Conservation (phyloP, 1,140 invertebrate species). For the Drosophila ercepeae region DNA sequence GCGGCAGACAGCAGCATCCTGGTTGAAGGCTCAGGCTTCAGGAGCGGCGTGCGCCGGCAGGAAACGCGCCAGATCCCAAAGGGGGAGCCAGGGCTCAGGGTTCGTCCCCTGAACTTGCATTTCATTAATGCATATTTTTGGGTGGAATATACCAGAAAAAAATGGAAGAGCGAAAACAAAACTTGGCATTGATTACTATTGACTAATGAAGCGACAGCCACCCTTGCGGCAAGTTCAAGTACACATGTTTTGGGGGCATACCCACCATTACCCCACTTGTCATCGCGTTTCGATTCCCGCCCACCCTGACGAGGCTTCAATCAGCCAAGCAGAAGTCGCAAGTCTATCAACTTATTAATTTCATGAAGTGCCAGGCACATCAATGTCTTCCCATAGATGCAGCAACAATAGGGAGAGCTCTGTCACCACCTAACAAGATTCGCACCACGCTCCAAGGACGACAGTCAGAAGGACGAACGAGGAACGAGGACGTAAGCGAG, state of each 20-base stretch:
- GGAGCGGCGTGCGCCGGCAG: slow-evolving; percentile 41
- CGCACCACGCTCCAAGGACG: slow-evolving; percentile 34
- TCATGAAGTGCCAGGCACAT: slow-evolving; percentile 79
- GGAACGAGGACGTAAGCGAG: slow-evolving; percentile 40
- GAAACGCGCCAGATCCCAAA: slow-evolving; percentile 42
- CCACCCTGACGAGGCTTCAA: slow-evolving; percentile 3
- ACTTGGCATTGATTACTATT: slow-evolving; percentile 44
- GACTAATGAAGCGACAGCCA: slow-evolving; percentile 37
- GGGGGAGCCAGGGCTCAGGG: slow-evolving; percentile 23
- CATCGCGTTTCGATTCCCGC: neutral
- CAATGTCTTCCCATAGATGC: slow-evolving; percentile 72
- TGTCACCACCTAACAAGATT: slow-evolving; percentile 34
- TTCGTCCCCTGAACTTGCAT: slow-evolving; percentile 23
- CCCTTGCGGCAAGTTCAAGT: slow-evolving; percentile 35
- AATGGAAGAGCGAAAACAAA: slow-evolving; percentile 9
- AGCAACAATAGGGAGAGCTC: slow-evolving; percentile 52
- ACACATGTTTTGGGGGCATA: slow-evolving; percentile 35
- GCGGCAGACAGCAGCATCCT: slow-evolving; percentile 77
- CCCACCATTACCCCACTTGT: slow-evolving; percentile 11
- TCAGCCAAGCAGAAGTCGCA: slow-evolving; percentile 43
- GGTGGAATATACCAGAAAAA: slow-evolving; percentile 9
- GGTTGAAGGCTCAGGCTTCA: slow-evolving; percentile 28
- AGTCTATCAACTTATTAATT: slow-evolving; percentile 83
- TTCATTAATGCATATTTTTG: slow-evolving; percentile 47
- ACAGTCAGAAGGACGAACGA: slow-evolving; percentile 30